Conservation (phyloP, 2,888 invertebrate species). For the Crocallis elinguaria region DNA sequence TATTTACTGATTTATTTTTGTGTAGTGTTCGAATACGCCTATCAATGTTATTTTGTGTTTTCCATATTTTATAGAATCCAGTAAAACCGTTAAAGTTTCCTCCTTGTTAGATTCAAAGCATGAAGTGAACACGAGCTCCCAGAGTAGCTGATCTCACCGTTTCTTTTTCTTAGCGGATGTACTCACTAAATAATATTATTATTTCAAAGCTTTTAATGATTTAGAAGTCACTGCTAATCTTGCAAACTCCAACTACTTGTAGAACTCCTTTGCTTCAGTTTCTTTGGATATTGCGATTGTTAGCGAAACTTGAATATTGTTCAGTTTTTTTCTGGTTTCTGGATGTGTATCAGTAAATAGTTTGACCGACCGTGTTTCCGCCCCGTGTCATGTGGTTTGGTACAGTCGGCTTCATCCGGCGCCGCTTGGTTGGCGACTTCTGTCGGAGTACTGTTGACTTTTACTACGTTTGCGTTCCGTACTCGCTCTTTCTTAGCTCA, state of each 20-base stretch:
- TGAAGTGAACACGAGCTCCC: slow-evolving; percentile 23
- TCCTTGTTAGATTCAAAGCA: slow-evolving; percentile 12
- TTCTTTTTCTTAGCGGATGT: slow-evolving; percentile 20
- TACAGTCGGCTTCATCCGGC: slow-evolving; percentile 37
- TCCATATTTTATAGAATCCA: slow-evolving; percentile 7
- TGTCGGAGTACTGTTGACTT: slow-evolving; percentile 10
- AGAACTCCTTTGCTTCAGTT: slow-evolving; percentile 20
- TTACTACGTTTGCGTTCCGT: slow-evolving; percentile 38
- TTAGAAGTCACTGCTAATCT: slow-evolving; percentile 20
- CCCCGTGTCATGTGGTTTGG: slow-evolving; percentile 48
- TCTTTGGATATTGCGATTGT: slow-evolving; percentile 21
- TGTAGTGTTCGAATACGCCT: slow-evolving; percentile 20
- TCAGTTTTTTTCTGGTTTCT: slow-evolving; percentile 21
- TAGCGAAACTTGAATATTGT: slow-evolving; percentile 17
- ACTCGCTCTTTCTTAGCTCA: slow-evolving; percentile 37
- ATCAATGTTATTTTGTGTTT: slow-evolving; percentile 24
- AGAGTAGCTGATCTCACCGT: slow-evolving; percentile 19
- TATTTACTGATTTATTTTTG: slow-evolving; percentile 30
- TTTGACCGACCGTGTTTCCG: slow-evolving; percentile 16
- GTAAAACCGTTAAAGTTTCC: neutral
- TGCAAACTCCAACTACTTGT: slow-evolving; percentile 11
- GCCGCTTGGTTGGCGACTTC: slow-evolving; percentile 52
- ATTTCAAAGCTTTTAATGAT: slow-evolving; percentile 24
- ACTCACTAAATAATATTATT: slow-evolving; percentile 16
- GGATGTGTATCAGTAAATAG: slow-evolving; percentile 33